These are phyloP conservation scores for Bubo scandiacus DNA, from an alignment of 2,113 vertebrate species.

Conservation along the genomic window DNA sequence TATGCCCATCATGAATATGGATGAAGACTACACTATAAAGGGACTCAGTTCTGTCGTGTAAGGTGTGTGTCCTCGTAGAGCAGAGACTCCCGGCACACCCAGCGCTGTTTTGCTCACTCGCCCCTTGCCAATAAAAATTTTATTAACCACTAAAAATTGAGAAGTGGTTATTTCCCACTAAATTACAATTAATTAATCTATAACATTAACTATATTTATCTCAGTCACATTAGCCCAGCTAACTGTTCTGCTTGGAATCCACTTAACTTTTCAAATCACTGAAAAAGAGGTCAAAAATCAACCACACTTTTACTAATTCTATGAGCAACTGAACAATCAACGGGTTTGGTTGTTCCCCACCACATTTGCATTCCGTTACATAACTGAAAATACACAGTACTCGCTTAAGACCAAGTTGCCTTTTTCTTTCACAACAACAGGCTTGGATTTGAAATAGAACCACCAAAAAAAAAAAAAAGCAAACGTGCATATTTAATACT, in stretches of 20 bases:
- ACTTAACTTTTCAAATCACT: not conserved
- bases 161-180: too few relatives aligned
- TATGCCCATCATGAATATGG: too few relatives aligned
- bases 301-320: not conserved
- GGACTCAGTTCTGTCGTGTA: too few relatives aligned
- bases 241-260: not conserved
- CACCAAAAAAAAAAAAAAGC: not conserved
- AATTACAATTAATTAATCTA: too few relatives aligned
- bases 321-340: too few relatives aligned
- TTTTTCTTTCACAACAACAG: not conserved
- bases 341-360: fast-evolving
- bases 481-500: fast-evolving
- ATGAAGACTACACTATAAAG: too few relatives aligned
- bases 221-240: not conserved
- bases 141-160: too few relatives aligned
- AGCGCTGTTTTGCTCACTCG: too few relatives aligned
- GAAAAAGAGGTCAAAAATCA: not conserved
- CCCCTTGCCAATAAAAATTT: too few relatives aligned
- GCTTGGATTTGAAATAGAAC: not conserved
- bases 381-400: fast-evolving
- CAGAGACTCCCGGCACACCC: too few relatives aligned
- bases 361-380: too few relatives aligned
- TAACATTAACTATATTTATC: not conserved
- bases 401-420: not conserved
- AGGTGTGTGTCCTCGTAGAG: too few relatives aligned